A percentile compares a stretch with the other conserved stretches of the same genome.
These are phyloP conservation scores for Orthonyx spaldingii DNA, from an alignment of 2,113 vertebrate genomes.

Conservation along the genomic window DNA sequence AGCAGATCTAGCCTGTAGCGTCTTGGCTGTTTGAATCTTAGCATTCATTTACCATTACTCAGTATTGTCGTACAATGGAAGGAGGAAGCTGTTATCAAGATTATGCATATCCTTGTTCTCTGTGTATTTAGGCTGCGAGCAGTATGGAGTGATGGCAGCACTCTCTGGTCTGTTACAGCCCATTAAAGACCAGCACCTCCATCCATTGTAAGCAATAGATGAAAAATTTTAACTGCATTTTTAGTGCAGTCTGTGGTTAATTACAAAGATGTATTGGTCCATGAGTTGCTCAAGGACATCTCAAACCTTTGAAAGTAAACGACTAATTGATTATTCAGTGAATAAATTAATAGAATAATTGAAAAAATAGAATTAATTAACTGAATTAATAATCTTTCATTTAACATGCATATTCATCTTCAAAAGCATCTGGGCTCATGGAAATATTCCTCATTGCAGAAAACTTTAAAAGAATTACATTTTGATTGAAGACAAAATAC, in stretches of 20 bases:
- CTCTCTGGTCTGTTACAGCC: background rate
- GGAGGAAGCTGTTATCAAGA: background rate
- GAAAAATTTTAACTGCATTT: background rate
- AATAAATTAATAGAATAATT: background rate
- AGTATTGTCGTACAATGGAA: background rate
- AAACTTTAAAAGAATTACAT: background rate
- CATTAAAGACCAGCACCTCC: background rate
- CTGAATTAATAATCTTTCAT: background rate
- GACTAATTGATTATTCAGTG: background rate
- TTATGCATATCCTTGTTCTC: background rate
- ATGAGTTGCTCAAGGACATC: background rate
- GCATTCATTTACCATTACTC: background rate
- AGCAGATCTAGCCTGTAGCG: background rate
- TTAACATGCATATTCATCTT: background rate
- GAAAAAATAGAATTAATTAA: background rate
- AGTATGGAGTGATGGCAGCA: accelerated
- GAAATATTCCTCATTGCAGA: background rate
- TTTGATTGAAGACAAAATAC: background rate
- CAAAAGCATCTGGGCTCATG: background rate
- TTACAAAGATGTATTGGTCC: background rate
- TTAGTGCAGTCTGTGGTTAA: background rate
- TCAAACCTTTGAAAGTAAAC: background rate
- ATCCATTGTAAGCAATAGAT: background rate
- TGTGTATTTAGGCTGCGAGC: background rate
- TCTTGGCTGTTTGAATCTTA: background rate